Percentiles rank a stretch among this genome's conserved stretches.
Evolutionary conservation across 2,797 vertebrate species (phyloP).

Genomic region (Poecilia velifera): DNA sequence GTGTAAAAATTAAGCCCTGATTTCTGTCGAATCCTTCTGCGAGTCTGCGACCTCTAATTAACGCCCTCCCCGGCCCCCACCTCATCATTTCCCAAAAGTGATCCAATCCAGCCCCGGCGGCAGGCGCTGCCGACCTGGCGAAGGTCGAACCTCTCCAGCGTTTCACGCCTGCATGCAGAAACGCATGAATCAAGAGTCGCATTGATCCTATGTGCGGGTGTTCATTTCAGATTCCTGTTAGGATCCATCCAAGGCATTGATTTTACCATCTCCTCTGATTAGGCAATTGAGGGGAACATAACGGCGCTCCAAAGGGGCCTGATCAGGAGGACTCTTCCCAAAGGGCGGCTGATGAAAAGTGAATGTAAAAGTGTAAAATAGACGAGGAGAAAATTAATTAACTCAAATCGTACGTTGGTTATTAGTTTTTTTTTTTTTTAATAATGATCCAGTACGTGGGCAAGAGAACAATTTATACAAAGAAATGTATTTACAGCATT

Average conservation of each 20-base stretch:
- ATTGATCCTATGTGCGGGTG: conserved; percentile 79
- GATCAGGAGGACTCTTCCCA: conserved; percentile 67
- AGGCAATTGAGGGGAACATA: conserved; percentile 80
- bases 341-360: conserved; percentile 49
- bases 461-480: neutral
- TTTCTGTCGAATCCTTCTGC: conserved; percentile 43
- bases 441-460: neutral
- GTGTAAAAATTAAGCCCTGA: conserved; percentile 38
- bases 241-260: conserved; percentile 83
- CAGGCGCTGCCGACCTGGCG: conserved; percentile 45
- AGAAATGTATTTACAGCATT: neutral
- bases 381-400: conserved; percentile 1
- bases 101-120: conserved; percentile 43
- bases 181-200: conserved; percentile 44
- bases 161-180: conserved; percentile 39
- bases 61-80: conserved; percentile 29
- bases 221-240: conserved; percentile 88
- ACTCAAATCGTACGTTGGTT: neutral
- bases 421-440: neutral
- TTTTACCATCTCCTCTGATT: conserved; percentile 86
- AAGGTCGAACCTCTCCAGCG: conserved; percentile 69
- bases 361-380: conserved; percentile 16
- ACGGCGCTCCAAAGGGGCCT: conserved; percentile 56
- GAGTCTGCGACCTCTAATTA: conserved; percentile 60
- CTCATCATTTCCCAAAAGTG: conserved; percentile 69